A percentile compares a stretch with the other conserved stretches of the same genome.
phyloP scores from a whole-genome alignment of 2,888 invertebrate species.

The Drosophila engyochracea region DNA sequence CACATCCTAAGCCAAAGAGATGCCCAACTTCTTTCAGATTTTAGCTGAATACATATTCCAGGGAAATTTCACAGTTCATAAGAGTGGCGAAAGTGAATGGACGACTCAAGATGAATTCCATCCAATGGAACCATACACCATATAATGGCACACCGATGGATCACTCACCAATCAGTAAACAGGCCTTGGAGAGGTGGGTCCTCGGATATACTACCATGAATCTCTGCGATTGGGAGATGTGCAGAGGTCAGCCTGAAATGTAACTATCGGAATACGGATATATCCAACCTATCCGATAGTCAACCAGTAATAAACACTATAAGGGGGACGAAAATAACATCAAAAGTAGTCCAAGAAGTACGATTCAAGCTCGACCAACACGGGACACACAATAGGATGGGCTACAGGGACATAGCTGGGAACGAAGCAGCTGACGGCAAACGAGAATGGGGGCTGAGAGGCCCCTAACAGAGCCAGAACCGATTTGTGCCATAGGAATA shows the following conservation, averaged over 20 bases:
- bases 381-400: not conserved
- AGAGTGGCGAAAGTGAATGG: too few species aligned
- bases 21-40: not conserved
- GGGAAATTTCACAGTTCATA: not conserved
- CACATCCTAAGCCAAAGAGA: not conserved
- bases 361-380: not conserved
- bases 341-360: not conserved
- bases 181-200: not conserved
- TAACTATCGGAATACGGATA: not conserved
- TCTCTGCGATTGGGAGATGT: not conserved
- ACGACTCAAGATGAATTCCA: too few species aligned
- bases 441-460: not conserved
- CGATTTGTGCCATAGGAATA: not conserved
- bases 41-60: not conserved
- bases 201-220: too few species aligned
- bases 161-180: not conserved
- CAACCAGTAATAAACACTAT: not conserved
- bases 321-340: not conserved
- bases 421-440: not conserved
- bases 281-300: not conserved
- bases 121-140: too few species aligned
- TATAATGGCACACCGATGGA: not conserved
- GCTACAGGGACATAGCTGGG: too few species aligned
- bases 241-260: not conserved
- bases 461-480: not conserved